Evolutionary conservation across 2,113 vertebrate genomes (phyloP).

Genomic region (Cathartes aura): DNA sequence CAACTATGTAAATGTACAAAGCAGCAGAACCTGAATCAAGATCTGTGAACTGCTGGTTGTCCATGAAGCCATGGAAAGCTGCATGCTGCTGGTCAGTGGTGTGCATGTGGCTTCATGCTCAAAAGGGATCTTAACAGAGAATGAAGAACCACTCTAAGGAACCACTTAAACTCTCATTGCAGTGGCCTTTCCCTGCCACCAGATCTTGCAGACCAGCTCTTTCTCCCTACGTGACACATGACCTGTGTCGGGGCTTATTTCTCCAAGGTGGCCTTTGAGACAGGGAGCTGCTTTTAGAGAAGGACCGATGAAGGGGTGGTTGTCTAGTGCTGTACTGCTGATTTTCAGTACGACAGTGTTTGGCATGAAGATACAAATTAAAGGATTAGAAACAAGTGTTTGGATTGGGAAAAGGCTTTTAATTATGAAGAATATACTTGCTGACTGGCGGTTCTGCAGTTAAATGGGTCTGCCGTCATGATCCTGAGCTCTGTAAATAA

Average conservation of each 20-base stretch:
- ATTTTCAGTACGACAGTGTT: background rate
- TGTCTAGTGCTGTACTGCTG: background rate
- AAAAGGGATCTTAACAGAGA: background rate
- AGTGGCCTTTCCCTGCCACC: background rate
- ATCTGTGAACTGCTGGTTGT: background rate
- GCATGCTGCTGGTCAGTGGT: background rate
- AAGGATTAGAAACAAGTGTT: background rate
- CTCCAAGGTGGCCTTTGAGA: background rate
- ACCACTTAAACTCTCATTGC: background rate
- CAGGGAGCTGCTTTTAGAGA: background rate
- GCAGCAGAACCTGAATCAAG: background rate
- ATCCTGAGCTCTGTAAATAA: background rate
- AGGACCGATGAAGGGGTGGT: background rate
- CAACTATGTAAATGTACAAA: background rate
- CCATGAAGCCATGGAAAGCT: background rate
- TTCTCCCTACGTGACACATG: background rate
- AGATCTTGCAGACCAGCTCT: background rate
- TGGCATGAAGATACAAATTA: background rate
- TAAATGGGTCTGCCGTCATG: background rate
- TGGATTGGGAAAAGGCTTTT: background rate
- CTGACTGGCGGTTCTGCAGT: background rate
- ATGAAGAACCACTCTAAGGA: background rate
- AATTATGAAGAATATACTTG: background rate
- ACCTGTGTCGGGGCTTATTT: background rate
- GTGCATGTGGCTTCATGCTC: accelerated